Conservation (phyloP, 2,797 vertebrate genomes). For the Mormyrops boulengeri region DNA sequence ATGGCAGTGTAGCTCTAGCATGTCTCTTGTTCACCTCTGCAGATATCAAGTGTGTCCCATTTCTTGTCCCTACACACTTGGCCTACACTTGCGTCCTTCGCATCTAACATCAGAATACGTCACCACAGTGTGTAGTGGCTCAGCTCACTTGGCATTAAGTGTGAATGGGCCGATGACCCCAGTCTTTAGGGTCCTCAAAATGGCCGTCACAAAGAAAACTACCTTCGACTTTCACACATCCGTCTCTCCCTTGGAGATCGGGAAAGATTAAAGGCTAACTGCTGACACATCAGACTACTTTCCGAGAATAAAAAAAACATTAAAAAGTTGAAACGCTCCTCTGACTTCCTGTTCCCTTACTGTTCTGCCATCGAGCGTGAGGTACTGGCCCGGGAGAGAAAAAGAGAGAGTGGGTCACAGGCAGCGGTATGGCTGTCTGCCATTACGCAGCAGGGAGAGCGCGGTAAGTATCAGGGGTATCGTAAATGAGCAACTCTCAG, state of each 20-base stretch:
- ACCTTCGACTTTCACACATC: background rate
- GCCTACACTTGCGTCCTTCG: background rate
- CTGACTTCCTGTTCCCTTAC: background rate
- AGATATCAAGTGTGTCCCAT: background rate
- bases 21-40: too few relatives aligned
- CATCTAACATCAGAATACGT: background rate
- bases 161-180: background rate
- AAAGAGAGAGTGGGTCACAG: background rate
- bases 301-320: background rate
- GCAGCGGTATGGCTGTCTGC: background rate
- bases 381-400: background rate
- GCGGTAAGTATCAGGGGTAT: background rate
- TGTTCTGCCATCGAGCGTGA: background rate
- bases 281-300: background rate
- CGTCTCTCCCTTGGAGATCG: background rate
- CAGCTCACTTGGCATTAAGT: background rate
- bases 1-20: too few relatives aligned
- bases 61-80: background rate
- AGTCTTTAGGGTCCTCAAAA: background rate
- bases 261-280: background rate
- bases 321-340: background rate
- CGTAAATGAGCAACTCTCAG: background rate
- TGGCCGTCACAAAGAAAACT: background rate
- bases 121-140: background rate
- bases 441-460: background rate